Percentiles rank a stretch among this genome's conserved stretches.
Evolutionary conservation across 2,113 vertebrate species (phyloP).

Genomic region (Pelecanoides urinatrix): DNA sequence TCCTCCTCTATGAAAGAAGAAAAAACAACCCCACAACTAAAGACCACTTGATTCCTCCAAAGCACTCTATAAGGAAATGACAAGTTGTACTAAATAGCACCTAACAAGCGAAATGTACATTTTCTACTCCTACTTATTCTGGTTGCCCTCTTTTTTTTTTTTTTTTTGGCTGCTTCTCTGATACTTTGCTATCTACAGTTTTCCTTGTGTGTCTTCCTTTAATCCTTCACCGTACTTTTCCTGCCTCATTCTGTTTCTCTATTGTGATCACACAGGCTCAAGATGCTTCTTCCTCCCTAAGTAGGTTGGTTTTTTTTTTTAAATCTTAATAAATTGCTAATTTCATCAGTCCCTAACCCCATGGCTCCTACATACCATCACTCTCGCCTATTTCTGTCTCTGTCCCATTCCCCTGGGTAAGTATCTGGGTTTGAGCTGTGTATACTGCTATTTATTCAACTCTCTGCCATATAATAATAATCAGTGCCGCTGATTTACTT

Average conservation of each 20-base stretch:
- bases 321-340: neutral
- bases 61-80: neutral
- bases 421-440: neutral
- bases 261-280: neutral
- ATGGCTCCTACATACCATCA: neutral
- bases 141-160: neutral
- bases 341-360: neutral
- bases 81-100: neutral
- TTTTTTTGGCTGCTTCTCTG: neutral
- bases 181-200: neutral
- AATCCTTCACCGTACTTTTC: neutral
- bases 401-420: neutral
- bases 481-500: neutral
- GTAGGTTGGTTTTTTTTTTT: neutral
- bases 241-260: neutral
- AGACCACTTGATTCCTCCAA: neutral
- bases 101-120: neutral
- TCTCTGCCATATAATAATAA: neutral
- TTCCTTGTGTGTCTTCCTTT: neutral
- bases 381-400: neutral
- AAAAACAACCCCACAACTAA: neutral
- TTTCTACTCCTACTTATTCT: neutral
- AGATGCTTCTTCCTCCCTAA: neutral
- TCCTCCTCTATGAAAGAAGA: neutral
- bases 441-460: neutral